Base-by-base conservation (phyloP, 2,797 vertebrate species). In the Tarsius wallacei region DNA sequence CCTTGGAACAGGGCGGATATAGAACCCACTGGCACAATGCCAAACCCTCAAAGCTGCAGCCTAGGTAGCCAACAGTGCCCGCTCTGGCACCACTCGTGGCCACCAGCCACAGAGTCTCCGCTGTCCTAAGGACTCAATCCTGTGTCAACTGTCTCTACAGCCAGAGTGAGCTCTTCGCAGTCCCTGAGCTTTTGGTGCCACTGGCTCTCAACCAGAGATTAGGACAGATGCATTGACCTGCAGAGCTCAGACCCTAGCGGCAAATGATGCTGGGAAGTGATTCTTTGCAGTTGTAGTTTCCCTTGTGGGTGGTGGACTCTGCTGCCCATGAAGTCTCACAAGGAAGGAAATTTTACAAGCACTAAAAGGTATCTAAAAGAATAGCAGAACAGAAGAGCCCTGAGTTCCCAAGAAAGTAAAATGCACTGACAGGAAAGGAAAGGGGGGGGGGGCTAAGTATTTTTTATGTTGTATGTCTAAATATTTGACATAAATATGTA, bases 221-320 rank as follows among this genome's bases (percentile, higher is more conserved):
- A 33, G 33, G 15, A 83, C 0, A 0, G 49, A 86, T 4, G 15
- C 26, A 7, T 1, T 0, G 0, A 49, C 21, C 64, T 36, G 36
- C 19, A 63, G 49, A 73, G 28, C 26, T 17, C 5, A 36, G 51
- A 71, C 26, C 51, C 68, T 16, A 0, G 13, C 68, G 61, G 42
- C 87, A 86, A 81, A 89, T 74, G 42, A 33, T 63, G 19, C 57
- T 93, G 47, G 83, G n/a, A 77, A 78, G 74, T 16, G 9, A 66
- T 3, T 33, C 28, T 51, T 24, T 31, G 19, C 33, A 91, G 24
- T 9, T 61, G 26, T 17, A 33, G 17, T 13, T 51, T 78, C 64
- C 42, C 66, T 71, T 2, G 0, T 2, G 16, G 28, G 51, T 19
- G 10, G 70, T 7, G 5, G 49, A 80, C 42, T 76, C 80, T 59